Evolutionary conservation across 2,113 vertebrate genomes (phyloP), one percentile per base, ranked within the genome.

Genomic region (Megaptera novaeangliae): DNA sequence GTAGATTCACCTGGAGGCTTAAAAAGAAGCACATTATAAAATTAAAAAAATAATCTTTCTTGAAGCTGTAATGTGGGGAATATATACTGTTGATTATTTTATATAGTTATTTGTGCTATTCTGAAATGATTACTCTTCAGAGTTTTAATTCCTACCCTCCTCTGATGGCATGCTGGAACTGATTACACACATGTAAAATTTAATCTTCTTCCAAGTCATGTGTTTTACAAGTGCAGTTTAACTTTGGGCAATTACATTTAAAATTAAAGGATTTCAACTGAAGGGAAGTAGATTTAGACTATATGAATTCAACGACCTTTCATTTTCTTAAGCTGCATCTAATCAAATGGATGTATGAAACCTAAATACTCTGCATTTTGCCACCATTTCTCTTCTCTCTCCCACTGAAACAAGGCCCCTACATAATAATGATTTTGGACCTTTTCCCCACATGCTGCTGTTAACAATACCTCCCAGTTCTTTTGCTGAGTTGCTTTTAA

Each of bases 171-270:
- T 59, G 87, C 84, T 82, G 44, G 55, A 96, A 98, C 18, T 92
- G 63, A 96, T 92, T 82, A 87, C 31, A 72, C 31, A 87, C 81
- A 96, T 95, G 92, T 97, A 96, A 97, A 98, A 92, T 91, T 95
- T 90, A 97, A 94, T 95, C 84, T 98, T 90, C 52, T 92, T 86
- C 87, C 52, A 96, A 88, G 92, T 96, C 78, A 66, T 82, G 49
- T 87, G 39, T 71, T 96, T 95, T 94, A 96, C 31, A 84, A 97
- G 72, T 95, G 69, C 44, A 95, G 29, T 66, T 98, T 97, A 96
- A 90, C 74, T 95, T 78, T 83, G 75, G 59, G 92, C 36, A 95
- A 95, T 97, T 95, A 81, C 49, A 89, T 77, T 86, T 90, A 86
- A 92, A 93, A 98, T 94, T 66, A 97, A 97, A 88, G 78, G 34